Evolutionary conservation across 1,140 invertebrate species (phyloP).

Genomic region (Bombus sibiricus): DNA sequence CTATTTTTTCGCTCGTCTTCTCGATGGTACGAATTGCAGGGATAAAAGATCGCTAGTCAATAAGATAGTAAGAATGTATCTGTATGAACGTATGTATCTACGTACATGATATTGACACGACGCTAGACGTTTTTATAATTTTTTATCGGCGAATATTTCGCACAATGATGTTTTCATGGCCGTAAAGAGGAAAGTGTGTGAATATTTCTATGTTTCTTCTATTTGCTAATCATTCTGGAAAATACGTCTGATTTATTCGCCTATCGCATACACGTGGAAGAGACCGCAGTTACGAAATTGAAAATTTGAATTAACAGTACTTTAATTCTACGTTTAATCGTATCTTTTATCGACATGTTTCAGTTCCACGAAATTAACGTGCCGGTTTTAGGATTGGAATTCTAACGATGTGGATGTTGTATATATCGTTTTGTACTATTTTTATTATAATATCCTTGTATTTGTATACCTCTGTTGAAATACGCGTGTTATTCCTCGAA

Average conservation of each 20-base stretch:
- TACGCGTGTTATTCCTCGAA: background rate
- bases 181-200: background rate
- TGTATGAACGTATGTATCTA: no score
- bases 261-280: background rate
- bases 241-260: background rate
- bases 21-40: no score
- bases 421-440: background rate
- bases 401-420: accelerated
- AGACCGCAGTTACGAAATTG: no score
- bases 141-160: background rate
- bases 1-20: no score
- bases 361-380: background rate
- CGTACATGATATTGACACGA: no score
- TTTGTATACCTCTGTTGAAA: background rate
- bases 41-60: no score
- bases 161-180: background rate
- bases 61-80: no score
- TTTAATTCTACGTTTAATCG: no score
- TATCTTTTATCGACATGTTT: background rate
- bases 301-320: no score
- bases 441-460: background rate
- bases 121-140: background rate
- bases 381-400: background rate
- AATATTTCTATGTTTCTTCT: background rate
- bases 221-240: background rate